Conservation (phyloP, 2,113 vertebrate genomes). For the Neotoma lepida region DNA sequence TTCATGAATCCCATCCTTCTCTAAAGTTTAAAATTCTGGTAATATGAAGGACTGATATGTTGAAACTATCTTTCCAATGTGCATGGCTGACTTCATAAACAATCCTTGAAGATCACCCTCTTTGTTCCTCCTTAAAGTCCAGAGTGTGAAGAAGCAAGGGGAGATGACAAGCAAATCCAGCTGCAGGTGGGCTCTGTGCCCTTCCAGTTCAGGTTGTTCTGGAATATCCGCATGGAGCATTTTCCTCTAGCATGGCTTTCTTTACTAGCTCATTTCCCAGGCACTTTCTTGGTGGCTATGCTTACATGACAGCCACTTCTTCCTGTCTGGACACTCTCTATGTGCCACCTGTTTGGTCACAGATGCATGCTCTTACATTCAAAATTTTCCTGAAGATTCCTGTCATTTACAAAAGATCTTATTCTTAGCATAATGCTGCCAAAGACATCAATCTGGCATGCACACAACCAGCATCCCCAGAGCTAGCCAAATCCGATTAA, state of each 20-base stretch:
- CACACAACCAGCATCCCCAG: constrained; percentile 1
- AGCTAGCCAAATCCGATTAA: neutral
- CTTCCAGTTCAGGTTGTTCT: neutral
- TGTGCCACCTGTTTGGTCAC: neutral
- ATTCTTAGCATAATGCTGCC: neutral
- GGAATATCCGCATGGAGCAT: neutral
- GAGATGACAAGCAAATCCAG: neutral
- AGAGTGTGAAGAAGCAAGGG: neutral
- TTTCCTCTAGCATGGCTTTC: neutral
- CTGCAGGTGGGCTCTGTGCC: neutral
- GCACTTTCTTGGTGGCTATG: neutral
- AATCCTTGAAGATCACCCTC: neutral
- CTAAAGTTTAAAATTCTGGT: neutral
- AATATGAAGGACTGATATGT: neutral
- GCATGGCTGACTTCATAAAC: neutral
- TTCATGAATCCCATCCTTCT: neutral
- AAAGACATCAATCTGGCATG: neutral
- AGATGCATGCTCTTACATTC: neutral
- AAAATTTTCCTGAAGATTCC: neutral
- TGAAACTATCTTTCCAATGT: neutral
- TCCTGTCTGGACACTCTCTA: neutral
- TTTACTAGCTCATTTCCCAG: constrained; percentile 1
- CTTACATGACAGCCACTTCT: neutral
- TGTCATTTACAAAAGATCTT: neutral
- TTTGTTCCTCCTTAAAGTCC: neutral